Percentiles rank a stretch among this genome's conserved stretches.
phyloP scores from a whole-genome alignment of 1,140 invertebrate species.

The Oncopeltus fasciatus region DNA sequence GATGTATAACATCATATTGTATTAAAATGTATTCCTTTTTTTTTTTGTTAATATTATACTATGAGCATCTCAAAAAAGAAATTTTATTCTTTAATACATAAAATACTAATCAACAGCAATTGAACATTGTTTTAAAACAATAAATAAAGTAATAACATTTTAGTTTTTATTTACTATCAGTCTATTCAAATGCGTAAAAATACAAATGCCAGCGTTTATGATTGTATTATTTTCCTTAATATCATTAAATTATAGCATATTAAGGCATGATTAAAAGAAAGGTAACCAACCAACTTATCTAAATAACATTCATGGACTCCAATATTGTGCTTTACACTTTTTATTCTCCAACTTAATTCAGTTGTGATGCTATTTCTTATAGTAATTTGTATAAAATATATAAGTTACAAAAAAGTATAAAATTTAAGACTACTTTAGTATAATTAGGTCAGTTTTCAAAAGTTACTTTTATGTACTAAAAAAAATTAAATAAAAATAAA shows the following conservation, averaged over 20 bases:
- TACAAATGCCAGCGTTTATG: not conserved
- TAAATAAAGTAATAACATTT: not conserved
- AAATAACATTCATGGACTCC: not conserved
- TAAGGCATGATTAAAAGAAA: not conserved
- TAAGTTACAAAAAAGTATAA: conserved; percentile 1
- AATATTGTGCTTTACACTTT: not conserved
- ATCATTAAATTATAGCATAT: not conserved
- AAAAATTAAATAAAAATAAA: not conserved
- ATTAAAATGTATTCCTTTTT: not conserved
- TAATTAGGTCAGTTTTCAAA: not conserved
- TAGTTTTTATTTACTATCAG: conserved; percentile 3
- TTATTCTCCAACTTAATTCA: not conserved
- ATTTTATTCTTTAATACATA: not conserved
- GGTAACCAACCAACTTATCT: not conserved
- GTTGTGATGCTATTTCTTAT: not conserved
- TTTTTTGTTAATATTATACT: not conserved
- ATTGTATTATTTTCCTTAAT: not conserved
- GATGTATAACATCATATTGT: not conserved
- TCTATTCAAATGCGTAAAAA: conserved; percentile 4
- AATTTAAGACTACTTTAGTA: conserved; percentile 1
- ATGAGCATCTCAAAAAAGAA: not conserved
- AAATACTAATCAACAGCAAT: not conserved
- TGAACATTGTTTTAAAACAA: not conserved
- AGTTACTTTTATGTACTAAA: not conserved
- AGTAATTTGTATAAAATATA: conserved; percentile 1